These are phyloP conservation scores for Sorex maritimensis DNA, from an alignment of 2,797 vertebrate species.

Conservation along the genomic window DNA sequence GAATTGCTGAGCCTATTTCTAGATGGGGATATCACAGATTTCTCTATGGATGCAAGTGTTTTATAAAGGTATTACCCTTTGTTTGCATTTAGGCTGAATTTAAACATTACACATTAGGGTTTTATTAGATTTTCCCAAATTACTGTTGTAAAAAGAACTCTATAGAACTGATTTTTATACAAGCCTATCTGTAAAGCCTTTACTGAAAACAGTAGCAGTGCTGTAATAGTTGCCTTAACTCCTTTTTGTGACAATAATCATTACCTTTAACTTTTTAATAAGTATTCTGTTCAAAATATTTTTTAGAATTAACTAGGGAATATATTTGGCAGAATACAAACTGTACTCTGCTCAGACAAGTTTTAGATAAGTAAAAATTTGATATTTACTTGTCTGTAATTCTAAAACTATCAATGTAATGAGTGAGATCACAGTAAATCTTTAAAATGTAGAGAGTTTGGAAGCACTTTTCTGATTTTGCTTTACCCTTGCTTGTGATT, in stretches of 20 bases:
- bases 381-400: slow-evolving; percentile 13
- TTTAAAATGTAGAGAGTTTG: neutral
- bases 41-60: neutral
- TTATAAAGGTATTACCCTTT: neutral
- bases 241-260: slow-evolving; percentile 4
- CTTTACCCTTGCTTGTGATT: too few species aligned
- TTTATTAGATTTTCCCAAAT: slow-evolving; percentile 33
- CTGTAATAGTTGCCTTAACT: neutral
- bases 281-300: neutral
- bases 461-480: too few species aligned
- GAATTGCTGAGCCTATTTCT: neutral
- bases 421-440: neutral
- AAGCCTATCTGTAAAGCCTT: slow-evolving; percentile 50
- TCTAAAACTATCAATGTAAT: neutral
- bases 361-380: slow-evolving; percentile 55
- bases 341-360: neutral
- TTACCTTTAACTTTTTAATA: slow-evolving; percentile 34
- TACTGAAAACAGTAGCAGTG: neutral
- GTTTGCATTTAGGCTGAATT: neutral
- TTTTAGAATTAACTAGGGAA: slow-evolving; percentile 49
- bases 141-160: neutral
- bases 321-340: slow-evolving; percentile 39
- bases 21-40: neutral
- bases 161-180: neutral
- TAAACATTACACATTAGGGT: neutral